Conservation (phyloP, 2,888 invertebrate genomes). For the Acholoe squamosa region DNA sequence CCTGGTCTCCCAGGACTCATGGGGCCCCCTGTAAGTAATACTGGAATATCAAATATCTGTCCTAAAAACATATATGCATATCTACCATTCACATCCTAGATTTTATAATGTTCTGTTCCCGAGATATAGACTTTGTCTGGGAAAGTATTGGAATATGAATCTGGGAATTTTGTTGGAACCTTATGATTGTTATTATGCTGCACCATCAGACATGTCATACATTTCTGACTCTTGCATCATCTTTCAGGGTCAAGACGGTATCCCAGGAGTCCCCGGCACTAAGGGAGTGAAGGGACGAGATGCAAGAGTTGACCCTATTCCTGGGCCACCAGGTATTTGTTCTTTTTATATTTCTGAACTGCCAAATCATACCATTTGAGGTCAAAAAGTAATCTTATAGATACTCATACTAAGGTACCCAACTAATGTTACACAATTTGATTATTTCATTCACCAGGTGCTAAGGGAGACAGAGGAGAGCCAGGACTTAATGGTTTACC, state of each 20-base stretch:
- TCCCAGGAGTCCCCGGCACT: conserved; percentile 70
- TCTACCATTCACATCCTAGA: too few relatives aligned
- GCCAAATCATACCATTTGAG: background rate
- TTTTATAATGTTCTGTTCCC: too few relatives aligned
- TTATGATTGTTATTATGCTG: background rate
- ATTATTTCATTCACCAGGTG: conserved; percentile 11
- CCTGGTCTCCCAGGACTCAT: conserved; percentile 62
- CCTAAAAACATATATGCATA: too few relatives aligned
- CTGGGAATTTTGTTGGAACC: background rate
- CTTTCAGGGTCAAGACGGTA: conserved; percentile 62
- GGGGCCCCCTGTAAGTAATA: conserved; percentile 63
- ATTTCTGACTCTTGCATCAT: too few relatives aligned
- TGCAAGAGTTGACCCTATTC: conserved; percentile 33
- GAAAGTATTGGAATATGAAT: too few relatives aligned
- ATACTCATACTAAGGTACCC: too few relatives aligned
- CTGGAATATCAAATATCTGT: too few relatives aligned
- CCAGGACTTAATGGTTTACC: conserved; percentile 64
- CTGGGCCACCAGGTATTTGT: conserved; percentile 61
- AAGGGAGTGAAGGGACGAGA: conserved; percentile 76
- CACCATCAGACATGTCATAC: too few relatives aligned
- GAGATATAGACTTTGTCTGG: too few relatives aligned
- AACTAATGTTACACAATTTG: too few relatives aligned
- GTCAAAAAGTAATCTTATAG: too few relatives aligned
- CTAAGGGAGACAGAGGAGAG: conserved; percentile 58
- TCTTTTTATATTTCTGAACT: background rate